Conservation (phyloP, 1,140 invertebrate genomes). For the Calephelis virginiensis region DNA sequence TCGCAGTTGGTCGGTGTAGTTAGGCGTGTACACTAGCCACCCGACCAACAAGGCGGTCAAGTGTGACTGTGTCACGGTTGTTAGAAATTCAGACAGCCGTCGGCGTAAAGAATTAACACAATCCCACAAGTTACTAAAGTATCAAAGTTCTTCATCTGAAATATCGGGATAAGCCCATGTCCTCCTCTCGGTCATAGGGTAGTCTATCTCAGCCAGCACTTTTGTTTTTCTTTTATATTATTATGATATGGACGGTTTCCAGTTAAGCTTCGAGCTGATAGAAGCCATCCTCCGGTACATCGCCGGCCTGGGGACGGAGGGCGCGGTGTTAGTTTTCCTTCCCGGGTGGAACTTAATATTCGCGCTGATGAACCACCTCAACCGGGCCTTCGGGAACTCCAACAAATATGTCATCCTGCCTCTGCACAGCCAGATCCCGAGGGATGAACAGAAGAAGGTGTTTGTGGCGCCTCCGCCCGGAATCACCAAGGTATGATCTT, state of each 20-base stretch:
- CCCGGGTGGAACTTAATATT: constrained; percentile 98
- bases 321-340: constrained; percentile 94
- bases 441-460: constrained; percentile 93
- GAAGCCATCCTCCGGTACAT: constrained; percentile 90
- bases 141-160: too few species aligned
- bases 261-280: constrained; percentile 95
- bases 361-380: constrained; percentile 91
- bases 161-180: too few species aligned
- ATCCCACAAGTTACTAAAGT: too few species aligned
- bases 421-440: constrained; percentile 93
- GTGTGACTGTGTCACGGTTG: too few species aligned
- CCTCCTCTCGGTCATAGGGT: too few species aligned
- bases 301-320: constrained; percentile 83
- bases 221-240: too few species aligned
- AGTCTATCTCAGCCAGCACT: too few species aligned
- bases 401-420: constrained; percentile 86
- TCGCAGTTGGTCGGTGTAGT: too few species aligned
- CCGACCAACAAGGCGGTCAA: too few species aligned
- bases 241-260: constrained; percentile 25
- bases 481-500: constrained; percentile 50
- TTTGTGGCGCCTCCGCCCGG: constrained; percentile 86
- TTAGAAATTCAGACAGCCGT: too few species aligned
- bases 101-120: too few species aligned
- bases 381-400: constrained; percentile 85
- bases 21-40: too few species aligned